phyloP scores from a whole-genome alignment of 2,113 vertebrate species.

The Trichomycterus rosablanca region DNA sequence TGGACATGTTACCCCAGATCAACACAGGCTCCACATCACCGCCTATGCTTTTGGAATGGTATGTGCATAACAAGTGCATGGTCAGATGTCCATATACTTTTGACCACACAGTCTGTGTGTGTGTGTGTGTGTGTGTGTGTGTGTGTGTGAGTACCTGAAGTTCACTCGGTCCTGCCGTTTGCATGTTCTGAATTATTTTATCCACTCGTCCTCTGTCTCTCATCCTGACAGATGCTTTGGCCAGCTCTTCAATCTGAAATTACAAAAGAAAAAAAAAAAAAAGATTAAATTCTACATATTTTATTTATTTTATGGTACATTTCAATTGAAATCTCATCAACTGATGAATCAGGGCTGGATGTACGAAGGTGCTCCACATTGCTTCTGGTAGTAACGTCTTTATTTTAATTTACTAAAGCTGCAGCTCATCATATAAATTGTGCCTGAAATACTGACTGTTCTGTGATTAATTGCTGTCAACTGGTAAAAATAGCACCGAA shows the following conservation, averaged over 20 bases:
- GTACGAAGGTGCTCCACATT: too few relatives aligned
- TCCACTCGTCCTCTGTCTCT: constrained; percentile 11
- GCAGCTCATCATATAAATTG: too few relatives aligned
- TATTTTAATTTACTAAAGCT: too few relatives aligned
- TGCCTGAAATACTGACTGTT: too few relatives aligned
- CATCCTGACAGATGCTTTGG: background rate
- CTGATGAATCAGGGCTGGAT: too few relatives aligned
- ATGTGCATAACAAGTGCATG: background rate
- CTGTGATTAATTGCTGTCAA: too few relatives aligned
- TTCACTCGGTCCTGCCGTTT: background rate
- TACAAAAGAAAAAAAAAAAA: background rate
- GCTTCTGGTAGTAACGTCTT: too few relatives aligned
- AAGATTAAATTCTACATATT: background rate
- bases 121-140: too few relatives aligned
- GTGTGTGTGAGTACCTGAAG: constrained; percentile 8
- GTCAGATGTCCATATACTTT: background rate
- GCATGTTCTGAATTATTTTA: constrained; percentile 4
- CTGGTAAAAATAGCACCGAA: too few relatives aligned
- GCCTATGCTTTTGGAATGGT: too few relatives aligned
- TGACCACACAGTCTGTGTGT: background rate
- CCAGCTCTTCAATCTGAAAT: constrained; percentile 3
- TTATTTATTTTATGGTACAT: background rate
- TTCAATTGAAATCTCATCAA: background rate
- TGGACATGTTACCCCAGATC: too few relatives aligned
- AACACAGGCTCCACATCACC: background rate